Evolutionary conservation across 2,113 vertebrate genomes (phyloP).

Genomic region (Clarias magur): DNA sequence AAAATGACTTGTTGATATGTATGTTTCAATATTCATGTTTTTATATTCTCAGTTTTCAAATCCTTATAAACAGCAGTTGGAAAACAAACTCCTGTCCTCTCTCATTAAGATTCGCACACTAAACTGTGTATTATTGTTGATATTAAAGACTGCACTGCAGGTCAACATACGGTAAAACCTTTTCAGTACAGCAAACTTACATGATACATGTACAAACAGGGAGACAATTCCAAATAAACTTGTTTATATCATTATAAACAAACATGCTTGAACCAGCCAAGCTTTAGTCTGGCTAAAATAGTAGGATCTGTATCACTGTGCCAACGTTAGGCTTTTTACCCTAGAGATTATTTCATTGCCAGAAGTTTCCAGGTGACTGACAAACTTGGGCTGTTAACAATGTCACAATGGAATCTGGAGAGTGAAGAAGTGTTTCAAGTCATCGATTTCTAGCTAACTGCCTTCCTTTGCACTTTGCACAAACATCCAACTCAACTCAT

Average conservation of each 20-base stretch:
- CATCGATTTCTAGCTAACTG: slow-evolving; percentile 18
- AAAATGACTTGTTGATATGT: neutral
- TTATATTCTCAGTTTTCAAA: neutral
- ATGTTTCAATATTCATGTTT: neutral
- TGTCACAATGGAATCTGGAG: neutral
- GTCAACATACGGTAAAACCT: neutral
- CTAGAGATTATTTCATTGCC: neutral
- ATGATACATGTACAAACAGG: neutral
- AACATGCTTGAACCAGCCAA: neutral
- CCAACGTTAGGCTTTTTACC: neutral
- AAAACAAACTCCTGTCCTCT: neutral
- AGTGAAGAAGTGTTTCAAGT: neutral
- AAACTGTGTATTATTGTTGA: neutral
- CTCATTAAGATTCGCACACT: neutral
- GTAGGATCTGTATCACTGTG: neutral
- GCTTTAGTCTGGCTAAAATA: neutral
- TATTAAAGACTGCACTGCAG: neutral
- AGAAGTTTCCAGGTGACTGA: slow-evolving; percentile 12
- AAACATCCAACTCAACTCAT: neutral
- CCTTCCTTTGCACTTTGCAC: neutral
- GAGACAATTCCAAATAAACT: neutral
- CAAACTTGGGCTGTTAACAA: slow-evolving; percentile 6
- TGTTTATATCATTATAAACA: slow-evolving; percentile 14
- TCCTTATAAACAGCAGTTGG: neutral
- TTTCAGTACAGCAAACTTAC: neutral